Conservation (phyloP, 2,797 vertebrate species). For the Pangasius larnaudii region DNA sequence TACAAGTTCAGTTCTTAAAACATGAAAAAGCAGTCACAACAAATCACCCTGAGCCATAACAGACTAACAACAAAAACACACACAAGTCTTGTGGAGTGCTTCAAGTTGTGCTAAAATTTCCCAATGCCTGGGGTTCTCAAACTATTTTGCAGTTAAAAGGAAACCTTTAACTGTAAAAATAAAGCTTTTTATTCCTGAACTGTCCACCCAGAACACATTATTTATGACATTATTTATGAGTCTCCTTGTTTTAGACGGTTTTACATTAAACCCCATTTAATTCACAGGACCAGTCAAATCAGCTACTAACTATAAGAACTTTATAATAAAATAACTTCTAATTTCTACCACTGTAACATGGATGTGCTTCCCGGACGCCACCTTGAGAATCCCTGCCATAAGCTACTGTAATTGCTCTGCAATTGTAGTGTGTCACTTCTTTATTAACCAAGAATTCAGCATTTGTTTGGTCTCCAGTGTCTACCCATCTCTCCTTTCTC, state of each 20-base stretch:
- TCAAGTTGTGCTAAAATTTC: neutral
- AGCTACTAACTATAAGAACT: neutral
- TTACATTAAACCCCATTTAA: neutral
- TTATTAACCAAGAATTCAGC: slow-evolving; percentile 39
- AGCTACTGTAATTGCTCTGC: neutral
- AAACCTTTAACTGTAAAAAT: neutral
- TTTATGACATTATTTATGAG: neutral
- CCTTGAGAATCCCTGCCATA: neutral
- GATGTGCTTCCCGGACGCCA: neutral
- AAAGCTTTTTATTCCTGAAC: neutral
- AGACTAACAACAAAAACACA: slow-evolving; percentile 10
- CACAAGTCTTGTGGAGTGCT: neutral
- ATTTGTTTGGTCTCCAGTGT: slow-evolving; percentile 17
- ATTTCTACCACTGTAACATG: neutral
- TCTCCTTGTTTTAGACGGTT: neutral
- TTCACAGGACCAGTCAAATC: neutral
- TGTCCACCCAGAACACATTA: neutral
- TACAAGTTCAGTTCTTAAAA: neutral
- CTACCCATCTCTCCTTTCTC: slow-evolving; percentile 33
- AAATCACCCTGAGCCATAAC: slow-evolving; percentile 20
- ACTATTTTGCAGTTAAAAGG: neutral
- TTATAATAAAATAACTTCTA: neutral
- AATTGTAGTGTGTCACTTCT: slow-evolving; percentile 2
- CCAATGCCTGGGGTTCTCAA: neutral
- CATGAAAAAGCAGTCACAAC: slow-evolving; percentile 2